Conservation (phyloP, 2,797 vertebrate genomes). For the Ptychobarbus kaznakovi region DNA sequence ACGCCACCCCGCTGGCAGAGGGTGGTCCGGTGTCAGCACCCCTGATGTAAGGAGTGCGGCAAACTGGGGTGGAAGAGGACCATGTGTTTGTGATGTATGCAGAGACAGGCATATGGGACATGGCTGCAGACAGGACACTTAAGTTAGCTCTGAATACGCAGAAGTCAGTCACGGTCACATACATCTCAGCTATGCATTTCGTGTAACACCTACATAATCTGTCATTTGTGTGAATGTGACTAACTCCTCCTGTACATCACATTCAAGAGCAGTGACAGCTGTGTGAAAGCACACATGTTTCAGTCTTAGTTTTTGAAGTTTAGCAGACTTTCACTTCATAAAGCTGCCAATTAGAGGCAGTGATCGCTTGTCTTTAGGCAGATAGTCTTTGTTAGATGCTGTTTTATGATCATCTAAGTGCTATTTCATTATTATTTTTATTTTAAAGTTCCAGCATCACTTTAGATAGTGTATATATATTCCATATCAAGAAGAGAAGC, state of each 20-base stretch:
- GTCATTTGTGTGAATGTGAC: slow-evolving; percentile 11
- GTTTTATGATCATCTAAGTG: not conserved
- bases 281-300: not conserved
- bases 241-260: not conserved
- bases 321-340: slow-evolving; percentile 24
- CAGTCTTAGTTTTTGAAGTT: not conserved
- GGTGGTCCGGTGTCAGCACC: slow-evolving; percentile 47
- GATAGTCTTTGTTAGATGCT: slow-evolving; percentile 7
- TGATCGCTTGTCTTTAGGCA: not conserved
- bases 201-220: not conserved
- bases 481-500: not conserved
- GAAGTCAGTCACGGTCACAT: not conserved
- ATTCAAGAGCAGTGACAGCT: not conserved
- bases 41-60: not conserved
- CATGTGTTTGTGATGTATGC: slow-evolving; percentile 32
- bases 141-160: slow-evolving; percentile 36
- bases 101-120: slow-evolving; percentile 23
- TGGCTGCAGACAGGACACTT: slow-evolving; percentile 32
- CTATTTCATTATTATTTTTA: not conserved
- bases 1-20: slow-evolving; percentile 30
- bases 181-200: not conserved
- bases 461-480: not conserved
- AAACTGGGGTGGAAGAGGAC: not conserved
- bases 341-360: not conserved
- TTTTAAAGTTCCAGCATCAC: not conserved